A percentile compares a stretch with the other conserved stretches of the same genome.
Evolutionary conservation across 2,888 invertebrate genomes (phyloP).

Genomic region (Allygus modestus): DNA sequence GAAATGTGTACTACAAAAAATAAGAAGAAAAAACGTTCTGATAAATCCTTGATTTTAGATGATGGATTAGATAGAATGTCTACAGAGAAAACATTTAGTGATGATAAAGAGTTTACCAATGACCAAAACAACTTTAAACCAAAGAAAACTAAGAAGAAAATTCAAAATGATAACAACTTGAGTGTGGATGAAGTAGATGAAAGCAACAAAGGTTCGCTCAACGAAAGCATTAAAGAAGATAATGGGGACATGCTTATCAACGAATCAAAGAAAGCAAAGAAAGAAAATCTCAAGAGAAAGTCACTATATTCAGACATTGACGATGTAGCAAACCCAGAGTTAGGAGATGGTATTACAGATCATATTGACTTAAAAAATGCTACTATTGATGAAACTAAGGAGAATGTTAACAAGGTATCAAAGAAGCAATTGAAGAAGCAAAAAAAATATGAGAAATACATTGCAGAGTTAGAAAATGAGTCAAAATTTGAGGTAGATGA

Average conservation of each 20-base stretch:
- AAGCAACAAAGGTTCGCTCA: not conserved
- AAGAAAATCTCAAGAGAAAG: conserved; percentile 52
- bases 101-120: not conserved
- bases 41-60: not conserved
- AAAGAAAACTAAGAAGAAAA: not conserved
- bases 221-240: conserved; percentile 4
- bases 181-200: not conserved
- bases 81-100: not conserved
- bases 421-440: conserved; percentile 63
- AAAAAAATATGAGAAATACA: conserved; percentile 62
- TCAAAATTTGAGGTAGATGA: not conserved
- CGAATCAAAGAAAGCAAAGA: conserved; percentile 49
- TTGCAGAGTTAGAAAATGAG: conserved; percentile 42
- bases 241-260: not conserved
- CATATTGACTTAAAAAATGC: not conserved
- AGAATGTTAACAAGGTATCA: conserved; percentile 49
- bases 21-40: not conserved
- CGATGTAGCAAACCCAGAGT: not conserved
- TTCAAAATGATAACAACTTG: not conserved
- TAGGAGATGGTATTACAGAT: not conserved
- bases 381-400: not conserved
- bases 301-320: not conserved
- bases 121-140: not conserved
- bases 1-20: not conserved
- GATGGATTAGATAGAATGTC: not conserved